Evolutionary conservation across 2,113 vertebrate genomes (phyloP).

Genomic region (rat (Rattus norvegicus)): DNA sequence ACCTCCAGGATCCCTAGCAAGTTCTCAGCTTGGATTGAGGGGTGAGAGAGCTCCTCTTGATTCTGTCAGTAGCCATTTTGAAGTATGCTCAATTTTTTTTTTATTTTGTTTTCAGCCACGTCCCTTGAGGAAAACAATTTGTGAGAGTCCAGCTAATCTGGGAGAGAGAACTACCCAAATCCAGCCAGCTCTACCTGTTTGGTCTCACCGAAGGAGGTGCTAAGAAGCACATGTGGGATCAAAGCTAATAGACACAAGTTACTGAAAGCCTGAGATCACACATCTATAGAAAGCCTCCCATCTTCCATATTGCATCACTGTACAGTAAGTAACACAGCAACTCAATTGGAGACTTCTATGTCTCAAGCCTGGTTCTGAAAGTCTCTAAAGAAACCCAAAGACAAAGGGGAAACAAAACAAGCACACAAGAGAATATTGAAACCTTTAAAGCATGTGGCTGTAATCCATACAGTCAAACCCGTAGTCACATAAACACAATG

Average conservation of each 20-base stretch:
- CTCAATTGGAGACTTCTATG: neutral
- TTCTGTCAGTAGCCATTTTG: constrained; percentile 8
- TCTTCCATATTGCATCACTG: neutral
- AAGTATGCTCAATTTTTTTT: neutral
- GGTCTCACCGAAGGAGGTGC: neutral
- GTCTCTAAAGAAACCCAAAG: constrained; percentile 16
- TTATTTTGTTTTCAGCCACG: neutral
- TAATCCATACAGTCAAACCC: neutral
- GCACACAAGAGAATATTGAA: neutral
- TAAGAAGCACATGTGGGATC: neutral
- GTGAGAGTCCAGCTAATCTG: neutral
- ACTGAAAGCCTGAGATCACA: neutral
- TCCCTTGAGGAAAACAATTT: neutral
- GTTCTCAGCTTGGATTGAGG: neutral
- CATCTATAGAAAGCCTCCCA: neutral
- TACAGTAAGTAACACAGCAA: neutral
- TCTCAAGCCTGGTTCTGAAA: neutral
- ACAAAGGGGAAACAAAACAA: constrained; percentile 1
- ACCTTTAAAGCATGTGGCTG: neutral
- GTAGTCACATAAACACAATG: constrained; percentile 37
- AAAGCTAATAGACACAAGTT: neutral
- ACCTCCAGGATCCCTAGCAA: neutral
- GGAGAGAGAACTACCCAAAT: neutral
- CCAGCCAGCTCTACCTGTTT: neutral
- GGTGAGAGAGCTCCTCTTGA: neutral